Evolutionary conservation across 2,113 vertebrate genomes (phyloP).

Genomic region (Apodemus speciosus): DNA sequence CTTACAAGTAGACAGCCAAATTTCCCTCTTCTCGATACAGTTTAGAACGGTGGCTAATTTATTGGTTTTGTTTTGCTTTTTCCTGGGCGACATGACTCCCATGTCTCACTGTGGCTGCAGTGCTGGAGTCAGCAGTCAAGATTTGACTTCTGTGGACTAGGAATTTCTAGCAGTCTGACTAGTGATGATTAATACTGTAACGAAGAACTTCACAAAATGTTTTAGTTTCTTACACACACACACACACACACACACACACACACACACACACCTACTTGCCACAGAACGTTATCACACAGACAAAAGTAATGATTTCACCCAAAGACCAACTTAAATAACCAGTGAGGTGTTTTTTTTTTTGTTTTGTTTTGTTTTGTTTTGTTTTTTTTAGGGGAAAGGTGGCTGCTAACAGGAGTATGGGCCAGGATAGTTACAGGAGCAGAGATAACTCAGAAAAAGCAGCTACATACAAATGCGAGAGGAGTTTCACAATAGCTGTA

Average conservation of each 20-base stretch:
- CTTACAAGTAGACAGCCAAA: neutral
- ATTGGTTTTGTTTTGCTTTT: neutral
- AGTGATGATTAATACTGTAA: neutral
- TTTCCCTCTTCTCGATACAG: neutral
- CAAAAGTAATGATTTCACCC: neutral
- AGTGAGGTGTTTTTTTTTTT: too few species aligned
- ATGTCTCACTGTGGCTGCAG: neutral
- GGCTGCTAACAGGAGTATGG: too few species aligned
- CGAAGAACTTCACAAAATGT: constrained; percentile 22
- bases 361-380: too few species aligned
- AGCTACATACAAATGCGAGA: neutral
- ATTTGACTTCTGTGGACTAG: neutral
- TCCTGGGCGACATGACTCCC: neutral
- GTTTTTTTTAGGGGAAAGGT: too few species aligned
- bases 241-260: neutral
- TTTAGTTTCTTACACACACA: neutral
- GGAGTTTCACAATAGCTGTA: neutral
- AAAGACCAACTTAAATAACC: neutral
- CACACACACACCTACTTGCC: neutral
- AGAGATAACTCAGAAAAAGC: neutral
- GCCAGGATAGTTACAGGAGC: too few species aligned
- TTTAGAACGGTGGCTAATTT: neutral
- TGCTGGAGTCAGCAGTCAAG: neutral
- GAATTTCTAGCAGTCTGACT: neutral
- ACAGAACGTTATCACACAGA: neutral